Conservation (phyloP, 2,113 vertebrate species). For the Brienomyrus brachyistius region DNA sequence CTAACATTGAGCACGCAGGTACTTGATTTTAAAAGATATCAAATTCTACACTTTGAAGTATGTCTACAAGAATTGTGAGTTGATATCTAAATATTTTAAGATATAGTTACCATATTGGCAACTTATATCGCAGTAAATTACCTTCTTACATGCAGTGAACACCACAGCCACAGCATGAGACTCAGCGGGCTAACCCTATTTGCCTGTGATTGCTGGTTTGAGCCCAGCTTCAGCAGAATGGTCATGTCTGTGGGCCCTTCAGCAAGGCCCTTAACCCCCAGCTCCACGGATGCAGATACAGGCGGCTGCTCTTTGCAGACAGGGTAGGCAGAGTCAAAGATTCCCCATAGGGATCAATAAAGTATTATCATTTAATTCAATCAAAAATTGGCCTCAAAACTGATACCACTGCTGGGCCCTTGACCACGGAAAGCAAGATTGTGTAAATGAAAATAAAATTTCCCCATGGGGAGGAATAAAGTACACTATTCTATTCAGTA, state of each 20-base stretch:
- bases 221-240: neutral
- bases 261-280: neutral
- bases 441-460: neutral
- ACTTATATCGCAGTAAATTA: neutral
- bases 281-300: neutral
- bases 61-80: neutral
- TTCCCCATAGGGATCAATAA: neutral
- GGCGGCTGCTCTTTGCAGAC: neutral
- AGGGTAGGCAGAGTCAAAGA: neutral
- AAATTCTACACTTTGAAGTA: neutral
- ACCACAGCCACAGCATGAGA: neutral
- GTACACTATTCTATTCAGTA: neutral
- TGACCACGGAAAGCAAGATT: neutral
- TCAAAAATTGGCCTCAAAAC: neutral
- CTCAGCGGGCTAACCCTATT: neutral
- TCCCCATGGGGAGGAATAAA: neutral
- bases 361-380: neutral
- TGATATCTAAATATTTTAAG: neutral
- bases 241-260: neutral
- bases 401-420: neutral
- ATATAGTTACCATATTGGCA: neutral
- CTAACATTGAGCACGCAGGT: neutral
- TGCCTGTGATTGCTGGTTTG: neutral
- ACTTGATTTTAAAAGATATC: neutral
- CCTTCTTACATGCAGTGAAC: neutral